These are phyloP conservation scores for Meghimatium bilineatum DNA, from an alignment of 2,888 invertebrate genomes.

Conservation along the genomic window DNA sequence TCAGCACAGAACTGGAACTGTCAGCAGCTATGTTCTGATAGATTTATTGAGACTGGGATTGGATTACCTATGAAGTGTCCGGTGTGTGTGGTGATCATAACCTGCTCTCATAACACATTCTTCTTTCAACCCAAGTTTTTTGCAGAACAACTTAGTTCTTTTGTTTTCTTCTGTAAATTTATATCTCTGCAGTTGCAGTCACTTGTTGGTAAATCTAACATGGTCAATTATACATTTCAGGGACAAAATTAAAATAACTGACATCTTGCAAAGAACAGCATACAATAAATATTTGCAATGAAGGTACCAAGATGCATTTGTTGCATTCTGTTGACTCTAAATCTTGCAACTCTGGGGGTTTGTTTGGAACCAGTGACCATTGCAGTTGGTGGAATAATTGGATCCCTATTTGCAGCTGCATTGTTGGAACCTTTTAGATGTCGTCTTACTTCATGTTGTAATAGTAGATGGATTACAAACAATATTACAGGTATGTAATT, in stretches of 20 bases:
- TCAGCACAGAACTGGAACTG: no score
- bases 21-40: no score
- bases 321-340: background rate
- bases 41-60: no score
- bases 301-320: background rate
- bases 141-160: background rate
- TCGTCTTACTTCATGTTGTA: conserved; percentile 74
- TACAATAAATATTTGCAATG: conserved; percentile 4
- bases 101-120: no score
- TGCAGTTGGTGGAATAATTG: conserved; percentile 4
- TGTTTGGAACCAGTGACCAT: conserved; percentile 28
- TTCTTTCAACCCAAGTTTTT: no score
- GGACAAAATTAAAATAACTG: background rate
- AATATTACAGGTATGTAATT: conserved; percentile 66
- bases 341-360: background rate
- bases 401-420: conserved; percentile 25
- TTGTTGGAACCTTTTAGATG: conserved; percentile 55
- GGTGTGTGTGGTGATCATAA: no score
- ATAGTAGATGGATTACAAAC: conserved; percentile 70
- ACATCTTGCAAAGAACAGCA: background rate
- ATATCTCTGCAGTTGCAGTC: background rate
- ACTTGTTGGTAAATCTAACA: background rate
- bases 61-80: no score
- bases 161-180: background rate
- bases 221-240: background rate